A percentile compares a stretch with the other conserved stretches of the same genome.
phyloP scores from a whole-genome alignment of 2,797 vertebrate species.

The Catostomus latipinnis region DNA sequence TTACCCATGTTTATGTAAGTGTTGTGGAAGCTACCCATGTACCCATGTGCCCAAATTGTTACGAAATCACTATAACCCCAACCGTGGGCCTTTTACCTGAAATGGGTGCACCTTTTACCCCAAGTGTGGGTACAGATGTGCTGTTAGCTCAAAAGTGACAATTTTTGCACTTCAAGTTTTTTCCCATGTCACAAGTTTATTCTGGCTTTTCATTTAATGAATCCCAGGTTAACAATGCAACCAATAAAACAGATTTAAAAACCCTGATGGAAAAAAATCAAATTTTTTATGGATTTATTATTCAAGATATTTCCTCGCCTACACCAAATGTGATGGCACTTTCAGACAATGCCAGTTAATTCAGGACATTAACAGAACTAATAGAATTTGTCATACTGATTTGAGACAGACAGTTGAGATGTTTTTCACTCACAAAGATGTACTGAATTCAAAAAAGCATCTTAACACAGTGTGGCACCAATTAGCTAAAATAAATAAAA shows the following conservation, averaged over 20 bases:
- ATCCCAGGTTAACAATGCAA: neutral
- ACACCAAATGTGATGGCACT: neutral
- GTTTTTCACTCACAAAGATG: neutral
- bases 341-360: neutral
- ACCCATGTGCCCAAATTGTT: no score
- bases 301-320: neutral
- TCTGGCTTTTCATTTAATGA: no score
- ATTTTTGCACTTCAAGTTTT: no score
- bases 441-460: neutral
- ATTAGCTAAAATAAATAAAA: constrained; percentile 26
- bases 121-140: no score
- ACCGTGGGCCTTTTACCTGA: no score
- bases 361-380: neutral
- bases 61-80: no score
- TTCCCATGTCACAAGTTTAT: no score
- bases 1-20: no score
- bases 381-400: neutral
- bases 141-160: no score
- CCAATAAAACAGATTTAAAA: neutral
- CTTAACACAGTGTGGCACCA: constrained; percentile 18
- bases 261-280: neutral
- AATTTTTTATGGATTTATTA: neutral
- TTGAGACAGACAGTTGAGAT: neutral
- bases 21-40: no score
- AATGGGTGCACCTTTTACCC: no score